phyloP scores from a whole-genome alignment of 2,797 vertebrate genomes.

The Semotilus atromaculatus region DNA sequence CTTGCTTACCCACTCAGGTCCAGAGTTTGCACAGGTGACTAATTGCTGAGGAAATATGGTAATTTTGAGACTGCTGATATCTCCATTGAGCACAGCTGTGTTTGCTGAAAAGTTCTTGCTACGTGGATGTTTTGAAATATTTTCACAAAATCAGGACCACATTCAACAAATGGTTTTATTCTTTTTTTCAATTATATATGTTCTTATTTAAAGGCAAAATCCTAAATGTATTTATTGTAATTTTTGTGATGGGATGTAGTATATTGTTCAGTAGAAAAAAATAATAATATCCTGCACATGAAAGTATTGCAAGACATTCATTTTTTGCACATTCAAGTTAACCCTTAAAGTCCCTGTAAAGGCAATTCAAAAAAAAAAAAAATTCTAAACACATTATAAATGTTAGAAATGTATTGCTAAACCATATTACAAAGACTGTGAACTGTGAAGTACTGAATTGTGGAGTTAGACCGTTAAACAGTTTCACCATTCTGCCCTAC shows the following conservation, averaged over 20 bases:
- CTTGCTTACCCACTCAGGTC: slow-evolving; percentile 39
- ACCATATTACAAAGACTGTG: too few relatives aligned
- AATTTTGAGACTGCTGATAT: slow-evolving; percentile 37
- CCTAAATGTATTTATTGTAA: neutral
- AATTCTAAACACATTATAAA: too few relatives aligned
- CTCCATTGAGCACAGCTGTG: slow-evolving; percentile 41
- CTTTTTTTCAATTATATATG: neutral
- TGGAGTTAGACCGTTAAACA: too few relatives aligned
- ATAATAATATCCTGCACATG: neutral
- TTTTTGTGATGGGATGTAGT: neutral
- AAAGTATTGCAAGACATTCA: neutral
- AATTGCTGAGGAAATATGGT: slow-evolving; percentile 51
- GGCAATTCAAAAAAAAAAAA: too few relatives aligned
- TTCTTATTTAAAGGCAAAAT: neutral
- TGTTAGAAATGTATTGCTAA: too few relatives aligned
- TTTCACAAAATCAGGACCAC: neutral
- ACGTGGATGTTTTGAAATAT: slow-evolving; percentile 5
- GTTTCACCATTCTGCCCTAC: too few relatives aligned
- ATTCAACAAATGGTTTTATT: slow-evolving; percentile 15
- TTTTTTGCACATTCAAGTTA: neutral
- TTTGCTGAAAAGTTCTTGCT: slow-evolving; percentile 17
- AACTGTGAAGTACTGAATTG: too few relatives aligned
- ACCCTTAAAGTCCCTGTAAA: too few relatives aligned
- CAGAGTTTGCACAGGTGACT: slow-evolving; percentile 47
- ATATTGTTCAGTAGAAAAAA: neutral